These are phyloP conservation scores for Belonocnema kinseyi DNA, from an alignment of 1,140 invertebrate genomes.

Conservation along the genomic window DNA sequence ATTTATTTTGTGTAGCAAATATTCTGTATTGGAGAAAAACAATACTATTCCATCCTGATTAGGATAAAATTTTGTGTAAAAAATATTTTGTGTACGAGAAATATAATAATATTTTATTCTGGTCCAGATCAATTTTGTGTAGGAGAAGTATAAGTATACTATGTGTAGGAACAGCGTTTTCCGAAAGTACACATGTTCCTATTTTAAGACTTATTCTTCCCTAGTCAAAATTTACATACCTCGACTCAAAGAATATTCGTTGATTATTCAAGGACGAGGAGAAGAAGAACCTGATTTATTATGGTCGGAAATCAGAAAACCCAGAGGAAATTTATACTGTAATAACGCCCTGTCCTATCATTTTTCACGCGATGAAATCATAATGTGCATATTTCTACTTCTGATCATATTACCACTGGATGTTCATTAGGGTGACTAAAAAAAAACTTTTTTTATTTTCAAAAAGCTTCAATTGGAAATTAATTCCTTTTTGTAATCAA, in stretches of 20 bases:
- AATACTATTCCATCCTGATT: too few species aligned
- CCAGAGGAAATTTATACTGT: conserved; percentile 19
- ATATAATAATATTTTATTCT: neutral
- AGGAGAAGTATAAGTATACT: neutral
- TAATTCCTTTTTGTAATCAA: too few species aligned
- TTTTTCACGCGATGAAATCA: neutral
- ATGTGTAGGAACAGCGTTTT: neutral
- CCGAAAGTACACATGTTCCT: neutral
- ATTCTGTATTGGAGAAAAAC: too few species aligned
- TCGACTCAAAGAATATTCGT: neutral
- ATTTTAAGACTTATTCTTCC: neutral
- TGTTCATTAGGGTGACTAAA: neutral
- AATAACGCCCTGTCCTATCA: neutral
- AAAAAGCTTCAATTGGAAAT: too few species aligned
- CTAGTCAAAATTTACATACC: neutral
- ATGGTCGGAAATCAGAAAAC: neutral
- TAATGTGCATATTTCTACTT: neutral
- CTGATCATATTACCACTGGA: neutral
- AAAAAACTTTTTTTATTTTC: too few species aligned
- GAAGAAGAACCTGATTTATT: neutral
- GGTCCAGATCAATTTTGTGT: neutral
- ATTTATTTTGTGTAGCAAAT: too few species aligned
- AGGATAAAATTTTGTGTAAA: too few species aligned
- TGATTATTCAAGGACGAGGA: neutral
- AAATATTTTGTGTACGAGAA: too few species aligned